Evolutionary conservation across 2,113 vertebrate species (phyloP), one percentile per base, ranked within the genome.

Genomic region (cattle (Bos taurus)): DNA sequence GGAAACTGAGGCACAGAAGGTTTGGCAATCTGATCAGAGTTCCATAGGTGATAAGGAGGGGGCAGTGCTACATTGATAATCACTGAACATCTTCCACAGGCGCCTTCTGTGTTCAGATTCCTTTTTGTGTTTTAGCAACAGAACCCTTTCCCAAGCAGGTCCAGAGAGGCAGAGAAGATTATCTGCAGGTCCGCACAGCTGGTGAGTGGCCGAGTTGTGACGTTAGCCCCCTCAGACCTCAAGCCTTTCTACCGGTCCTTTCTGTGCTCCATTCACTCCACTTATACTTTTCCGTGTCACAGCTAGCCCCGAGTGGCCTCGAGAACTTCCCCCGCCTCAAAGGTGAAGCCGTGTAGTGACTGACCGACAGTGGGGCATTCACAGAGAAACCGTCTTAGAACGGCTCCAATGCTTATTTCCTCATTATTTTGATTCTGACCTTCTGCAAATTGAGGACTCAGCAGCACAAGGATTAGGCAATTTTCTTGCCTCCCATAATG

Each of bases 341-440:
- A 57, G 94, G 36, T 19, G 21, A 62, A 46, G 30, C 7, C 71
- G 59, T 30, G 46, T 3, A 1, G 23, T 19, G 21, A 80, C 2
- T 40, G 43, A 57, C 7, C 0, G 25, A 14, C 71, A 93, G 59
- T 1, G 82, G 43, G 67, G 28, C 28, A 5, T 74, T 96, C 74
- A 14, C 50, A 15, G n/a, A 40, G 57, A 52, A 83, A 40, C 60
- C 0, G 5, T 67, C 48, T 57, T 48, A 52, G 88, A 92, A 78
- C 46, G 82, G 81, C 52, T 60, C 26, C 7, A 4, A 0, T 80
- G 92, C 71, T 77, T 88, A 91, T 95, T 97, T 94, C 84, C 94
- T 98, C 82, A 83, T 94, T 97, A 96, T 91, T 97, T 96, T 91
- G 88, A 96, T 96, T 97, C 88, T 10, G 52, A 97, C 88, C 43